These are phyloP conservation scores for Lindbergichthys nudifrons DNA, from an alignment of 2,797 vertebrate genomes.

Conservation along the genomic window DNA sequence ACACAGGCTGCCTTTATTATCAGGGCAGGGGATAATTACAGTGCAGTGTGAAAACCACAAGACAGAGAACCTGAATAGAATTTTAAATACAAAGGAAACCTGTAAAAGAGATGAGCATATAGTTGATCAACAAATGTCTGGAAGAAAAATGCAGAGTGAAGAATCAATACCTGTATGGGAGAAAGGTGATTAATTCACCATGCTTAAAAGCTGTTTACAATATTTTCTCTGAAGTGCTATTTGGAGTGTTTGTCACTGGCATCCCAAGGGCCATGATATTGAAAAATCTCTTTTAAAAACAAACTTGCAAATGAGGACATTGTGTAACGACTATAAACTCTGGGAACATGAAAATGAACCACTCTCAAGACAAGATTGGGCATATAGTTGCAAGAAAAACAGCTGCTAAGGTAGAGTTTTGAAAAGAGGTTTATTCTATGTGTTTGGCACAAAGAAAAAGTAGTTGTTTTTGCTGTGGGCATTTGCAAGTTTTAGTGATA, in stretches of 20 bases:
- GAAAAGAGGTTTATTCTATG: not conserved
- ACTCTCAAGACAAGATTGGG: not conserved
- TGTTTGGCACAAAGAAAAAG: not conserved
- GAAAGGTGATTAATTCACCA: slow-evolving; percentile 27
- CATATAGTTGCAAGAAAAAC: slow-evolving; percentile 6
- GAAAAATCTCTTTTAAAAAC: slow-evolving; percentile 17
- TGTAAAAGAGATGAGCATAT: slow-evolving; percentile 19
- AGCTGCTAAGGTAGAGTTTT: not conserved
- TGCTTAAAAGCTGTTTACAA: slow-evolving; percentile 23
- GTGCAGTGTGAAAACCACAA: slow-evolving; percentile 51
- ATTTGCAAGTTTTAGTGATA: slow-evolving; percentile 29
- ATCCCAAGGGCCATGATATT: slow-evolving; percentile 9
- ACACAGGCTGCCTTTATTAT: slow-evolving; percentile 47
- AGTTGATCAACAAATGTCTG: slow-evolving; percentile 29
- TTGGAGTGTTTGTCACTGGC: slow-evolving; percentile 18
- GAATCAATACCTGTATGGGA: slow-evolving; percentile 38
- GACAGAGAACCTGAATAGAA: slow-evolving; percentile 35
- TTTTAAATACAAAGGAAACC: slow-evolving; percentile 53
- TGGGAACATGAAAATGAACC: slow-evolving; percentile 13
- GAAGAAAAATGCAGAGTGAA: slow-evolving; percentile 11
- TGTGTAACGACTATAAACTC: not conserved
- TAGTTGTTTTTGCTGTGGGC: slow-evolving; percentile 2
- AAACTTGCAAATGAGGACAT: slow-evolving; percentile 10
- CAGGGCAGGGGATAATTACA: slow-evolving; percentile 55
- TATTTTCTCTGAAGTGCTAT: slow-evolving; percentile 19